Percentiles rank a stretch among this genome's conserved stretches.
phyloP scores from a whole-genome alignment of 2,888 invertebrate species.

The Andrena marginata region DNA sequence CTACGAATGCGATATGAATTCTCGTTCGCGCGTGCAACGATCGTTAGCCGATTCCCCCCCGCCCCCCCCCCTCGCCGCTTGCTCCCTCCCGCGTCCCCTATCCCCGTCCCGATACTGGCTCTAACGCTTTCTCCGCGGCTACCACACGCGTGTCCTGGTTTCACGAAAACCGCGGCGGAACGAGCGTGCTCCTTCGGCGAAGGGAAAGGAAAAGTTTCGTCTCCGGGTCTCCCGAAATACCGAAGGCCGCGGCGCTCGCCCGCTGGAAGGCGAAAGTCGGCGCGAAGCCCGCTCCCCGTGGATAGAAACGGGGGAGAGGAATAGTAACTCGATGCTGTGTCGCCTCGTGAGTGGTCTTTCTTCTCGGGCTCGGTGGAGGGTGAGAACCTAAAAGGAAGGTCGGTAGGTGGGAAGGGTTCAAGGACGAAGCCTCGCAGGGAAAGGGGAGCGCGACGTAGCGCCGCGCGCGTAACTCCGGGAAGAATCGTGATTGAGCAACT shows the following conservation, averaged over 20 bases:
- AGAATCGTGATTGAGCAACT: slow-evolving; percentile 53
- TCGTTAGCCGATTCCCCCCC: not conserved
- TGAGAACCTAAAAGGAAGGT: slow-evolving; percentile 60
- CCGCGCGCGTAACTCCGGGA: slow-evolving; percentile 19
- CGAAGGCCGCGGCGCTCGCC: slow-evolving; percentile 39
- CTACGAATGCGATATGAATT: slow-evolving; percentile 51
- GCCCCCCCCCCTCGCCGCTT: no score
- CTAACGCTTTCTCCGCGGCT: slow-evolving; percentile 69
- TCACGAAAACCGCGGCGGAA: slow-evolving; percentile 55
- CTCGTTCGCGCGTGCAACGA: slow-evolving; percentile 44
- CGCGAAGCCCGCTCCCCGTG: slow-evolving; percentile 24
- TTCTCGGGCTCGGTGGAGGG: slow-evolving; percentile 52
- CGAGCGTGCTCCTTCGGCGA: slow-evolving; percentile 28
- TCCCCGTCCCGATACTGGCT: not conserved
- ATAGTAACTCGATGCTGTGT: slow-evolving; percentile 66
- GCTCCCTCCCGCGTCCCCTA: not conserved
- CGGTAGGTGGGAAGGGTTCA: slow-evolving; percentile 64
- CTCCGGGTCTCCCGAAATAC: slow-evolving; percentile 1
- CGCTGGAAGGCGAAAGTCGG: slow-evolving; percentile 47
- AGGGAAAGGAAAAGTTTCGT: slow-evolving; percentile 52
- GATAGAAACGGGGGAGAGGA: slow-evolving; percentile 43
- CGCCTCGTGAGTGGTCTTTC: slow-evolving; percentile 57
- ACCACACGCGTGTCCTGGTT: slow-evolving; percentile 63
- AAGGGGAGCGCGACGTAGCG: slow-evolving; percentile 24
- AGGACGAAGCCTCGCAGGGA: slow-evolving; percentile 54